Percentiles rank a stretch among this genome's conserved stretches.
Conservation (phyloP, 2,888 invertebrate genomes). For the Pristionchus japonicus region DNA sequence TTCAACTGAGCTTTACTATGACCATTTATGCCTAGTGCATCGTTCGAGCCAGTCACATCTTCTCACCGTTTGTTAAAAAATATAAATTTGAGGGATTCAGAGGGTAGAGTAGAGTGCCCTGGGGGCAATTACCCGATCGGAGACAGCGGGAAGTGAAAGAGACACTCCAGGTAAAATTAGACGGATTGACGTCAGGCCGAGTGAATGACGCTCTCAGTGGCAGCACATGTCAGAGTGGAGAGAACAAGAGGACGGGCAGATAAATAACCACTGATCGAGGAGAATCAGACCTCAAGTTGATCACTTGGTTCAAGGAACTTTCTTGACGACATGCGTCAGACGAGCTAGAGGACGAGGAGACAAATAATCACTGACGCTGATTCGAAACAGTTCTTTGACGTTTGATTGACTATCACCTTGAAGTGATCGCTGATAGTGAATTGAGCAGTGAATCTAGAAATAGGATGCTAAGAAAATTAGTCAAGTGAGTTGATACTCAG, state of each 20-base stretch:
- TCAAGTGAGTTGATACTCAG: no score
- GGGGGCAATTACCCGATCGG: background rate
- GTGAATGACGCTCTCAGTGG: background rate
- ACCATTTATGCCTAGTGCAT: no score
- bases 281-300: no score
- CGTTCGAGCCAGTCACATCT: no score
- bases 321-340: no score
- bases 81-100: background rate
- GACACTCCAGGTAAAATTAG: background rate
- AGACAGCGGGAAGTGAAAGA: background rate
- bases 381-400: background rate
- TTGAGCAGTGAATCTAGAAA: no score
- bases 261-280: background rate
- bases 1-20: no score
- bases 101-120: background rate
- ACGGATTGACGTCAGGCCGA: conserved; percentile 3
- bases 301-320: no score
- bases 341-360: background rate
- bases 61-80: no score
- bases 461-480: no score
- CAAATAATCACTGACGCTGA: background rate
- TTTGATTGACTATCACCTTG: background rate
- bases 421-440: no score
- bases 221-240: background rate
- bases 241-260: background rate